These are phyloP conservation scores for Nephrotoma flavescens DNA, from an alignment of 2,888 invertebrate genomes.

Conservation along the genomic window DNA sequence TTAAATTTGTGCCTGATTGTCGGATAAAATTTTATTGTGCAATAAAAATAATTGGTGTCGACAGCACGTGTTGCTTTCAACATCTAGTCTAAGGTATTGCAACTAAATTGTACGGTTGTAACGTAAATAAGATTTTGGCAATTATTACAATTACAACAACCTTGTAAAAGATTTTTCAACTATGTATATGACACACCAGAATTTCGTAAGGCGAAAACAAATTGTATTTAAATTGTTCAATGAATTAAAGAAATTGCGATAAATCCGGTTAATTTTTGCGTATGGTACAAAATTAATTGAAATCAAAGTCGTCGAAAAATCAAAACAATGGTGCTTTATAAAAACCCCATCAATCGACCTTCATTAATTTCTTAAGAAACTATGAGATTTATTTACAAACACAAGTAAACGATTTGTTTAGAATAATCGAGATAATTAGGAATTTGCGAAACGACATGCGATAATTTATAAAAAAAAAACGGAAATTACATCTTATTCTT, in stretches of 20 bases:
- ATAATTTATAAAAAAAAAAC: too few species aligned
- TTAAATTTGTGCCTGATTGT: background rate
- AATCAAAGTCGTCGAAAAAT: background rate
- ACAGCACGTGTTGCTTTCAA: background rate
- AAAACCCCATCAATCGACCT: background rate
- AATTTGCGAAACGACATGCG: too few species aligned
- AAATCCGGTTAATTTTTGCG: background rate
- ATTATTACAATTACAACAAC: background rate
- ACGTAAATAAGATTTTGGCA: background rate
- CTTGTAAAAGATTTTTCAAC: background rate
- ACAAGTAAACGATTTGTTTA: background rate
- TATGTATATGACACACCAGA: background rate
- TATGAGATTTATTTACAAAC: background rate
- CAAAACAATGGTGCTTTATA: background rate
- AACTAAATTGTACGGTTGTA: background rate
- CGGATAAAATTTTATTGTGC: background rate
- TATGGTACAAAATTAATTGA: background rate
- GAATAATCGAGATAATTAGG: background rate
- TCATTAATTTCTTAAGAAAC: background rate
- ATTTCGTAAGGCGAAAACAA: background rate
- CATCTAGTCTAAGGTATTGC: background rate
- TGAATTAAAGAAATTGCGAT: background rate
- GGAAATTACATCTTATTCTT: too few species aligned
- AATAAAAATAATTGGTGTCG: background rate
- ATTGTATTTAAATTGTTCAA: background rate